Conservation (phyloP, 2,113 vertebrate genomes). For the Willisornis vidua region DNA sequence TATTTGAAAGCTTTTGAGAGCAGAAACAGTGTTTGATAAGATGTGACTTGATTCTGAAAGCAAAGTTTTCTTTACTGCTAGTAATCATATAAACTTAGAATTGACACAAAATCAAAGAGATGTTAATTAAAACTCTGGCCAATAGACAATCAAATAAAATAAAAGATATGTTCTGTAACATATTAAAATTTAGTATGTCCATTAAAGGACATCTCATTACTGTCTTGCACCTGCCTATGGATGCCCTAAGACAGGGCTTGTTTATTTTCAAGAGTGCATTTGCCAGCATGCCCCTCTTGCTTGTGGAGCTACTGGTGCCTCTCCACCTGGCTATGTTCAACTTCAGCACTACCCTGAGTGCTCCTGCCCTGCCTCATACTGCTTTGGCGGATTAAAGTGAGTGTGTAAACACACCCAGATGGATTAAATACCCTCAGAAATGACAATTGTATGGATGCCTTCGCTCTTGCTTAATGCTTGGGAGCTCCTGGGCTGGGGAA, state of each 20-base stretch:
- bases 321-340: not conserved
- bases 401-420: not conserved
- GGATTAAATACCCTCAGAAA: not conserved
- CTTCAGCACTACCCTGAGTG: not conserved
- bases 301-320: not conserved
- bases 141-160: not conserved
- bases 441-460: not conserved
- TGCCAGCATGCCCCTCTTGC: not conserved
- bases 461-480: not conserved
- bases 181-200: not conserved
- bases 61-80: not conserved
- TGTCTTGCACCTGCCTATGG: not conserved
- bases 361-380: not conserved
- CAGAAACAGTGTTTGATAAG: not conserved
- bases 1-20: not conserved
- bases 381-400: not conserved
- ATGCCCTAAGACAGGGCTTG: not conserved
- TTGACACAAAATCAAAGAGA: not conserved
- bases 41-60: not conserved
- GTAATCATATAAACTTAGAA: not conserved
- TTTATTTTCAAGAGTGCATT: conserved; percentile 47
- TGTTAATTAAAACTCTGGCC: not conserved
- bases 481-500: not conserved
- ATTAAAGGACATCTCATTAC: not conserved
- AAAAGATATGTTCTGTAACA: not conserved